These are phyloP conservation scores for Seriola rivoliana DNA, from an alignment of 2,113 vertebrate genomes.

Conservation along the genomic window DNA sequence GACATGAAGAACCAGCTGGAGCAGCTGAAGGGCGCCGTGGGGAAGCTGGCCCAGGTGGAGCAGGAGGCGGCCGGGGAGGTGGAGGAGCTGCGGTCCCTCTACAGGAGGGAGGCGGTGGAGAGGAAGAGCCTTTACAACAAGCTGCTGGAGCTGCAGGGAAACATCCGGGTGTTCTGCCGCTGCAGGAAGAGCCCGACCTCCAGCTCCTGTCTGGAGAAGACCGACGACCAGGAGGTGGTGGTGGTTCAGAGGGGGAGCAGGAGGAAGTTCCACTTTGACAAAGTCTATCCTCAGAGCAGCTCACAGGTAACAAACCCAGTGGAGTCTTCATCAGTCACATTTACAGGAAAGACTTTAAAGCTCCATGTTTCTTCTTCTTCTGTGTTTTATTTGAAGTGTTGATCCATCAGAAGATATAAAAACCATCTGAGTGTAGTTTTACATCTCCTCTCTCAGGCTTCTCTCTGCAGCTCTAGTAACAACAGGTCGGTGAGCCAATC, in stretches of 20 bases:
- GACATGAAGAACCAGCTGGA: conserved; percentile 70
- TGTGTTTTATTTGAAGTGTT: no score
- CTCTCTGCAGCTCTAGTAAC: no score
- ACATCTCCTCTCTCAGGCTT: no score
- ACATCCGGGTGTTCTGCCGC: conserved; percentile 80
- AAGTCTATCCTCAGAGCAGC: conserved; percentile 72
- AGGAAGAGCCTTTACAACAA: conserved; percentile 75
- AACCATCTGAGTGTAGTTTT: no score
- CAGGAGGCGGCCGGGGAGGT: conserved; percentile 40
- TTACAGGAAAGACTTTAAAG: no score
- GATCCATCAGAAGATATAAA: no score
- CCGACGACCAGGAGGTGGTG: conserved; percentile 71
- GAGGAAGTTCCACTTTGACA: conserved; percentile 80
- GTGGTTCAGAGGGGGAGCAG: conserved; percentile 64
- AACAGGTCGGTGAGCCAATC: no score
- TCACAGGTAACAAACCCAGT: conserved; percentile 68
- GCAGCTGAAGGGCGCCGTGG: conserved; percentile 42
- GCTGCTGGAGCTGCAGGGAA: conserved; percentile 80
- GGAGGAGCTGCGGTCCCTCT: conserved; percentile 70
- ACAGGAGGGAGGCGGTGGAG: conserved; percentile 74
- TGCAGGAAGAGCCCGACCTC: conserved; percentile 58
- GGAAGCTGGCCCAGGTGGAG: conserved; percentile 42
- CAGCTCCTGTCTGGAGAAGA: conserved; percentile 62
- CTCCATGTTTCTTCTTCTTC: no score
- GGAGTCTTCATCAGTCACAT: no score